Percentiles rank a stretch among this genome's conserved stretches.
These are phyloP conservation scores for Myocastor coypus DNA, from an alignment of 2,113 vertebrate genomes.

Conservation along the genomic window DNA sequence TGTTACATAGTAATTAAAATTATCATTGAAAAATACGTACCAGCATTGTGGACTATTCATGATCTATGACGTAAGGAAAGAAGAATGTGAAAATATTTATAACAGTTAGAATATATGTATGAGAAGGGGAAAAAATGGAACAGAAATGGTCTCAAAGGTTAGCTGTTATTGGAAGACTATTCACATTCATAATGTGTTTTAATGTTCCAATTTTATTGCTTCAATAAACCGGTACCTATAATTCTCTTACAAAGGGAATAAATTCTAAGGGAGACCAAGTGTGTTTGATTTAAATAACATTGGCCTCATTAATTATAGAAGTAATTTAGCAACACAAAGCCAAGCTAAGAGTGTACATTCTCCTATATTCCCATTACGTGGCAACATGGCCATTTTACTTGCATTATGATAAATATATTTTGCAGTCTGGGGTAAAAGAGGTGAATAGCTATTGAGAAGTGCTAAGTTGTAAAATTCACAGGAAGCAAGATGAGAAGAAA, in stretches of 20 bases:
- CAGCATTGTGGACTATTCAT: neutral
- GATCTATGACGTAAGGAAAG: neutral
- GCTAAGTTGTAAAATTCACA: slow-evolving; percentile 43
- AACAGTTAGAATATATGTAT: slow-evolving; percentile 11
- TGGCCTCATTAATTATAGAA: slow-evolving; percentile 12
- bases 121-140: neutral
- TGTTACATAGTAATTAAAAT: neutral
- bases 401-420: slow-evolving; percentile 35
- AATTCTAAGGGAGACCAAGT: slow-evolving; percentile 4
- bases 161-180: neutral
- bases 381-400: neutral
- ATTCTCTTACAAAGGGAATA: slow-evolving; percentile 47
- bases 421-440: slow-evolving; percentile 24
- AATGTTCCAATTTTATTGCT: slow-evolving; percentile 17
- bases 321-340: slow-evolving; percentile 42
- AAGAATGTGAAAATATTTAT: neutral
- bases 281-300: slow-evolving; percentile 26
- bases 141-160: slow-evolving; percentile 5
- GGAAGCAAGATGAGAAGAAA: neutral
- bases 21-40: neutral
- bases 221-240: neutral
- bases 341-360: neutral
- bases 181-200: neutral
- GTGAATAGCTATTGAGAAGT: neutral
- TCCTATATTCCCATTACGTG: slow-evolving; percentile 1